Evolutionary conservation across 1,140 invertebrate genomes (phyloP).

Genomic region (Octopus bimaculoides): DNA sequence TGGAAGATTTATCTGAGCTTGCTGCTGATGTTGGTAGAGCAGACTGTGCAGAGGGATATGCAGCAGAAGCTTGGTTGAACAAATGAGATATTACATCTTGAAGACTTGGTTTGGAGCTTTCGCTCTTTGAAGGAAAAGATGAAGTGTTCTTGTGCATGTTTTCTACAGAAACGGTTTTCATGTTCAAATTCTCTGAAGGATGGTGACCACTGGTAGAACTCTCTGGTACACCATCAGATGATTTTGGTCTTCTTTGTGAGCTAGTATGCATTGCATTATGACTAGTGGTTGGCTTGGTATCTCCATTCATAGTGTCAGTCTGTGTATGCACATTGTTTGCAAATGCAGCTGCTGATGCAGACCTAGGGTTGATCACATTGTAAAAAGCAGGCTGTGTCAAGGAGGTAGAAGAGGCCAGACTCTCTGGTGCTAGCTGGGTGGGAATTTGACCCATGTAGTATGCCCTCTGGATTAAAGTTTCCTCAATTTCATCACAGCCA

Average conservation of each 20-base stretch:
- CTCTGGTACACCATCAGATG: neutral
- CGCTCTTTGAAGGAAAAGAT: neutral
- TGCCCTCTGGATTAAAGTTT: neutral
- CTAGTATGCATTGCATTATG: neutral
- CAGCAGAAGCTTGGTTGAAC: constrained; percentile 7
- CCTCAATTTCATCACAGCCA: constrained; percentile 12
- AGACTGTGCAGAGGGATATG: neutral
- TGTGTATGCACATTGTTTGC: neutral
- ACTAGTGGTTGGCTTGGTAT: constrained; percentile 3
- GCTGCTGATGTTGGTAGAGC: neutral
- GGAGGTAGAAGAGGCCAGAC: neutral
- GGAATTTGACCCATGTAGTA: constrained; percentile 2
- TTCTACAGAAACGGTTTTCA: neutral
- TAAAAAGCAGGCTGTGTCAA: constrained; percentile 1
- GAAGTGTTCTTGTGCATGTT: constrained; percentile 1
- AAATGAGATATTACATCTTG: constrained; percentile 4
- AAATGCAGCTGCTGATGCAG: neutral
- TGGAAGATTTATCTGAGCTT: neutral
- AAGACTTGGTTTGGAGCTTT: neutral
- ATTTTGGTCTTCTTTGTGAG: neutral
- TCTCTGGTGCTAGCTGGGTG: neutral
- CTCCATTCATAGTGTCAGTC: neutral
- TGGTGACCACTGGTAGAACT: neutral
- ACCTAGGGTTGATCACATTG: constrained; percentile 9
- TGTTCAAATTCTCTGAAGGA: neutral